Conservation (phyloP, 2,113 vertebrate genomes). For the Jaculus jaculus region DNA sequence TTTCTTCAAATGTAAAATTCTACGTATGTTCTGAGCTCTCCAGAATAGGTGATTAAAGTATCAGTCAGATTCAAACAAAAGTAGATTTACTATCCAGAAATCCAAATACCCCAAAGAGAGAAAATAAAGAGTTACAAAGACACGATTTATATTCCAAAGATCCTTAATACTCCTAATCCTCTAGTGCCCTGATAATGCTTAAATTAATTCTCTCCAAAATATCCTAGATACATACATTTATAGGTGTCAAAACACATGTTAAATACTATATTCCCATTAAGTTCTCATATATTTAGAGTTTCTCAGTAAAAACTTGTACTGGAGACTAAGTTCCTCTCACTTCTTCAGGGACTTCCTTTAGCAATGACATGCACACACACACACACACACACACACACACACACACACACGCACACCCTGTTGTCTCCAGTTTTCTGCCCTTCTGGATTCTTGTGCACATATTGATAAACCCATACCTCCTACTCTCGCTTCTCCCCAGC, state of each 20-base stretch:
- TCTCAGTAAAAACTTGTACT: neutral
- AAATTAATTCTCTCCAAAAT: conserved; percentile 24
- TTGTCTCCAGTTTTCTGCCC: neutral
- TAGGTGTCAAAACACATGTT: neutral
- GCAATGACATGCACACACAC: neutral
- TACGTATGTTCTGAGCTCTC: neutral
- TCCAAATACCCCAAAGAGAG: conserved; percentile 1
- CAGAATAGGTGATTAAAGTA: neutral
- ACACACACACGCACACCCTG: neutral
- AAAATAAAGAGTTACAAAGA: conserved; percentile 39
- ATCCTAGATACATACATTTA: neutral
- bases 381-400: neutral
- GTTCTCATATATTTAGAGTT: neutral
- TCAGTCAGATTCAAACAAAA: conserved; percentile 15
- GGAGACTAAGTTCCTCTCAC: neutral
- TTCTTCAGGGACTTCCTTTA: neutral
- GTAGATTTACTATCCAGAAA: neutral
- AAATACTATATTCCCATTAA: conserved; percentile 28
- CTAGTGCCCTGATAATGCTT: neutral
- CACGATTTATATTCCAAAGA: neutral
- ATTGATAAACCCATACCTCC: conserved; percentile 14
- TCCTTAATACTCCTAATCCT: conserved; percentile 21
- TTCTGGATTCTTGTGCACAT: conserved; percentile 8
- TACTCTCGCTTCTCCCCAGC: conserved; percentile 23
- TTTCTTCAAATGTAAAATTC: neutral